Conservation (phyloP, 1,140 invertebrate species). For the Pseudomyrmex gracilis region DNA sequence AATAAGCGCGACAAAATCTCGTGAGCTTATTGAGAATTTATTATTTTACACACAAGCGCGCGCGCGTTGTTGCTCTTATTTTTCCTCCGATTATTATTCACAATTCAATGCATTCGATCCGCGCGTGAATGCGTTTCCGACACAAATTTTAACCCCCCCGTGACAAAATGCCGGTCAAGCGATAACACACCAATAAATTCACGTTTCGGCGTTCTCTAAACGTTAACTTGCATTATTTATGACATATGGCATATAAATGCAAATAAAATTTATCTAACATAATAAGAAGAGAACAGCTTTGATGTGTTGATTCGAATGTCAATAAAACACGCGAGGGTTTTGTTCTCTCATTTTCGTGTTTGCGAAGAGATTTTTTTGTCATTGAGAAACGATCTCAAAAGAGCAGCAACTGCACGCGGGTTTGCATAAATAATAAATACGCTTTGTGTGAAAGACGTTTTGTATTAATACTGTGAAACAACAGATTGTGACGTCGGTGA, state of each 20-base stretch:
- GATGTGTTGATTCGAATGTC: background rate
- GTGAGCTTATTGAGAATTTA: background rate
- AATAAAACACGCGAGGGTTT: background rate
- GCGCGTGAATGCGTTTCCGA: conserved; percentile 43
- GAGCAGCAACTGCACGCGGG: background rate
- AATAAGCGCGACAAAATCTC: conserved; percentile 7
- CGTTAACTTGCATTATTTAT: conserved; percentile 16
- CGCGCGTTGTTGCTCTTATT: conserved; percentile 16
- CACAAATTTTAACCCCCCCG: conserved; percentile 40
- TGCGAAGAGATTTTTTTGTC: conserved; percentile 20
- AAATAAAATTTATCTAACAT: conserved; percentile 12
- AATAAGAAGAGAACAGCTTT: conserved; percentile 6
- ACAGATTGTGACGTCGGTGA: conserved; percentile 19
- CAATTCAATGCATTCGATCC: conserved; percentile 21
- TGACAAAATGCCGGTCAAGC: conserved; percentile 26
- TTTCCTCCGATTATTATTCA: conserved; percentile 39
- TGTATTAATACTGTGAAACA: conserved; percentile 32
- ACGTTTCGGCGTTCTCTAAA: conserved; percentile 13
- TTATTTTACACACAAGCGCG: background rate
- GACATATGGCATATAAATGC: background rate
- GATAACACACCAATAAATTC: conserved; percentile 51
- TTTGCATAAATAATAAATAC: conserved; percentile 1
- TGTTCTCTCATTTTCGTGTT: conserved; percentile 4
- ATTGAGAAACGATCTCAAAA: conserved; percentile 5
- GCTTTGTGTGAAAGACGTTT: background rate